Base-by-base conservation (phyloP, 2,113 vertebrate genomes). In the Xiphophorus couchianus region DNA sequence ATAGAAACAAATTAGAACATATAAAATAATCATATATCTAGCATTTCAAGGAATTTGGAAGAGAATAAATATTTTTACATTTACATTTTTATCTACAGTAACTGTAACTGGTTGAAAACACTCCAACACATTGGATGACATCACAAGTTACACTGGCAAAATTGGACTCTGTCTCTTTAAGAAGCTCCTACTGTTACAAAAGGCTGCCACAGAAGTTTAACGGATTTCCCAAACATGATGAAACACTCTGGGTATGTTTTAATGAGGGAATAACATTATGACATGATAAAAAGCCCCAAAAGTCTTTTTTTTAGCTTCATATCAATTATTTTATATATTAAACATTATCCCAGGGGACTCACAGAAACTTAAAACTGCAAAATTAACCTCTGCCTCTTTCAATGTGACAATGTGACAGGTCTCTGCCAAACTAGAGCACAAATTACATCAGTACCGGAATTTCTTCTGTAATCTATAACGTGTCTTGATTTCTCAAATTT, bases 341-440 rank as follows among this genome's bases (percentile, higher is more conserved):
- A 37, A 3, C 2, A 37, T 37, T 3, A 37, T 37, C 82, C 78
- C 78, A 87, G 85, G 73, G 75, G 76, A 68, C 65, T 74, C 81
- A 85, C 82, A 85, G 69, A 85, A 76, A 82, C 81, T 74, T 22
- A 19, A 7, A 81, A 73, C 63, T 28, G 67, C 74, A 80, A 82
- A 86, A 64, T 82, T 86, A 62, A 66, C 81, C 80, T 82, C 77
- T 80, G 76, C 64, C 76, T 37, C 35, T 11, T 37, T 37, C 35
- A 71, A 86, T 87, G 66, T 83, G 75, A 86, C 31, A 71, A 86
- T 87, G 65, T 83, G 76, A 86, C 76, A 80, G 86, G 81, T 86
- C 83, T 81, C 62, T 3, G 17, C 67, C 61, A 64, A 85, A 82
- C 66, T 85, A 86, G 42, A 80, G 81, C 54, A 73, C 61, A 74